Evolutionary conservation across 1,140 invertebrate genomes (phyloP), one percentile per base, ranked within the genome.

Genomic region (Drosophila pachea): DNA sequence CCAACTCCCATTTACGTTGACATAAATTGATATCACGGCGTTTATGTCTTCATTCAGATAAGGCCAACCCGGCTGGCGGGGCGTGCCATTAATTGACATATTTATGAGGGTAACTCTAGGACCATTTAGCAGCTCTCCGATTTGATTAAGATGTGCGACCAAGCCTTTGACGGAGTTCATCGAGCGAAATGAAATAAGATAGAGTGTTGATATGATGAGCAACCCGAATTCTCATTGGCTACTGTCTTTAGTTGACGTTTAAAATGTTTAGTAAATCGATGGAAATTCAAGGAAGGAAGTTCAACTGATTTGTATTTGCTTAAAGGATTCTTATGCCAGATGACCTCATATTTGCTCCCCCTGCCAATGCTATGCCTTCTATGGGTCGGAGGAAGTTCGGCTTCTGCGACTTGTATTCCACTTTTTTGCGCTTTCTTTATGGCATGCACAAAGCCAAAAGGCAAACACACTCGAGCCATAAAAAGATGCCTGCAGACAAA

Each of bases 401-500:
- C 76, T 84, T 79, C 66, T 60, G 64, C 64, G 71, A 77, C 62
- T 70, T 64, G 64, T 60, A 56, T 63, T 48, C 56, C 58, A 62
- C 22, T 64, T 70, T 71, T 68, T 72, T 73, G 48, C 64, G 58
- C 73, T 68, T 65, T 33, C 22, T 78, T 86, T 81, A 86, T 79
- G 74, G 81, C 74, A 77, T 55, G 65, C 64, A 76, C 67, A 79
- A 86, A 86, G 81, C 81, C 81, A 73, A 75, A 86, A 86, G 81
- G 77, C 81, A 86, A 86, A 86, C 81, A 86, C 77, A 86, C 81
- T 86, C 76, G 82, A 86, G 71, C 73, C 81, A 86, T 86, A 86
- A 86, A 86, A 86, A 86, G 82, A 86, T 86, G 81, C 81, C 81
- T 72, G 81, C 74, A 86, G 81, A 86, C 81, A 86, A 81, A 86